These are phyloP conservation scores for Neodon shergylaensis DNA, from an alignment of 2,113 vertebrate species.

Conservation along the genomic window DNA sequence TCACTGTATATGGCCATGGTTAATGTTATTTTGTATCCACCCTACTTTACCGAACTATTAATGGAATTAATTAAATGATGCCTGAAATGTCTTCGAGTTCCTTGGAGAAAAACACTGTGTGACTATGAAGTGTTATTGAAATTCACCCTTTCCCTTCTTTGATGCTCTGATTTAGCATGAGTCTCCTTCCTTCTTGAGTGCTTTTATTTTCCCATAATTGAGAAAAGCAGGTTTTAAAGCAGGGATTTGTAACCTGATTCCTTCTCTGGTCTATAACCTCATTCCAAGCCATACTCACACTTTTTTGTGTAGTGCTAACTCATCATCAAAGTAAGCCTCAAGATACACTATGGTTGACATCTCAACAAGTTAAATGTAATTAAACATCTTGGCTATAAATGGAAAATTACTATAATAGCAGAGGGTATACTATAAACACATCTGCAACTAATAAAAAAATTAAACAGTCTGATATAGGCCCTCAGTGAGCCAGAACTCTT, in stretches of 20 bases:
- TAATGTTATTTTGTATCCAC: neutral
- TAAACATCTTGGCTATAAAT: slow-evolving; percentile 70
- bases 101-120: slow-evolving; percentile 8
- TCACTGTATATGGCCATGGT: neutral
- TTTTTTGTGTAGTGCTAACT: slow-evolving; percentile 70
- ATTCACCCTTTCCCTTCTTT: neutral
- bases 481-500: neutral
- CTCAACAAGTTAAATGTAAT: slow-evolving; percentile 71
- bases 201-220: neutral
- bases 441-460: slow-evolving; percentile 63
- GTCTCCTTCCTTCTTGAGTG: neutral
- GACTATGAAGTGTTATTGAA: slow-evolving; percentile 51
- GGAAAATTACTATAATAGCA: slow-evolving; percentile 65
- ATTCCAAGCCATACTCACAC: slow-evolving; percentile 52
- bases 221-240: slow-evolving; percentile 10
- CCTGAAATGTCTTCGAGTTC: slow-evolving; percentile 6
- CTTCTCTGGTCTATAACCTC: slow-evolving; percentile 1
- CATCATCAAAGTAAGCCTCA: slow-evolving; percentile 69
- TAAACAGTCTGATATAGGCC: slow-evolving; percentile 23
- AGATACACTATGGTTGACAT: slow-evolving; percentile 66
- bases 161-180: neutral
- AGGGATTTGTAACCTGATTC: neutral
- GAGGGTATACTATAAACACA: slow-evolving; percentile 53
- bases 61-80: slow-evolving; percentile 42
- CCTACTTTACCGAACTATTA: neutral